Evolutionary conservation across 1,140 invertebrate genomes (phyloP), one percentile per base, ranked within the genome.

Genomic region (Danaus plexippus): DNA sequence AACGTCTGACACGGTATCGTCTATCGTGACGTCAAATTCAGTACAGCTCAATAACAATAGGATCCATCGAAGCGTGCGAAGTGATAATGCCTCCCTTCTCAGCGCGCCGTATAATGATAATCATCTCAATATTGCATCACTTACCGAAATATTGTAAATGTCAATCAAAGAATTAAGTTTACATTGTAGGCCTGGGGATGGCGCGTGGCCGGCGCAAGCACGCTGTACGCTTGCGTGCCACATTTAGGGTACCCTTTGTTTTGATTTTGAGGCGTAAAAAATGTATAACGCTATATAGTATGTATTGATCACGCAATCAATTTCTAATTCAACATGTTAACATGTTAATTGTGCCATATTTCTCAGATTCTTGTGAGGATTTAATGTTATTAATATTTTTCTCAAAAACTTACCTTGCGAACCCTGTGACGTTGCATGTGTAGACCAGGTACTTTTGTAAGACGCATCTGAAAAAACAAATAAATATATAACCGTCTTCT

Each of bases 361-460:
- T 44, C n/a, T 12, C 13, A 7, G 13, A 51, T 42, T 9, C 49
- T 40, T 41, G 11, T 51, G 13, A 32, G 15, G 8, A 40, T 47
- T n/a, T 3, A 45, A 45, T 45, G 12, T 5, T 15, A 15, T 15
- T 15, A 15, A 15, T 15, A 15, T 15, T 42, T 32, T 32, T 32
- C 7, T 32, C 5, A 3, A 32, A n/a, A 47, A 66, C 80, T 87
- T 75, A 92, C 91, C 91, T 89, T 91, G 90, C 63, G 90, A 88
- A 80, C 80, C 82, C 66, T 91, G 91, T 77, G 90, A 87, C 47
- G 90, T 83, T 57, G 90, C 86, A 75, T 91, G 90, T 69, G 90
- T 88, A 61, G 90, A 90, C 91, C 91, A 92, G 73, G 90, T 89
- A 69, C 90, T 90, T 87, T 92, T 92, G 81, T 92, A 92, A 53